phyloP scores from a whole-genome alignment of 2,888 invertebrate genomes.

The Druceiella hillmani region DNA sequence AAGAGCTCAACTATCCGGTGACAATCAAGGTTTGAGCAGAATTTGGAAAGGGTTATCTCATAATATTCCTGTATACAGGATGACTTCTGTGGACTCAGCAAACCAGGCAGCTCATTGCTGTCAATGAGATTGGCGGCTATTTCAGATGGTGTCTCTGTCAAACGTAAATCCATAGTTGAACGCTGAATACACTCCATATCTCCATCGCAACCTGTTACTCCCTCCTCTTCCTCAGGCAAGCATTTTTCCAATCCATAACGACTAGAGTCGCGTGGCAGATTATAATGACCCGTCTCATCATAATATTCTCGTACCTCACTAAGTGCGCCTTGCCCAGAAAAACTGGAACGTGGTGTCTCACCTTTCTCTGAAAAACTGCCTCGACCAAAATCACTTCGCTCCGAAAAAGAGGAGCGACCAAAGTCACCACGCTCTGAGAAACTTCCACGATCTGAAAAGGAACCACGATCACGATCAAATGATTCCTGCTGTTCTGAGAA shows the following conservation, averaged over 20 bases:
- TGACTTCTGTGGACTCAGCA: slow-evolving; percentile 40
- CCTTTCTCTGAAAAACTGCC: slow-evolving; percentile 44
- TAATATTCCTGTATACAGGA: slow-evolving; percentile 48
- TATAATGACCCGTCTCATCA: slow-evolving; percentile 37
- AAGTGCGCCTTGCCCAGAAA: slow-evolving; percentile 42
- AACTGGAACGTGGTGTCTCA: slow-evolving; percentile 43
- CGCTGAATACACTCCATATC: slow-evolving; percentile 42
- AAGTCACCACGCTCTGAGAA: slow-evolving; percentile 46
- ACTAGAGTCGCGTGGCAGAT: slow-evolving; percentile 38
- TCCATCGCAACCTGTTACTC: slow-evolving; percentile 25
- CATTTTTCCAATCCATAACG: slow-evolving; percentile 35
- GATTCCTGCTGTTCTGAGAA: slow-evolving; percentile 47
- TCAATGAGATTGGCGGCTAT: slow-evolving; percentile 24
- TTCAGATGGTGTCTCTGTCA: slow-evolving; percentile 40
- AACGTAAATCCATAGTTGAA: slow-evolving; percentile 42
- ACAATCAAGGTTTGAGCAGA: slow-evolving; percentile 74
- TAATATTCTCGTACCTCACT: slow-evolving; percentile 44
- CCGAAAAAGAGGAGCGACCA: slow-evolving; percentile 46
- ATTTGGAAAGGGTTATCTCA: slow-evolving; percentile 73
- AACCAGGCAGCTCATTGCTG: slow-evolving; percentile 30
- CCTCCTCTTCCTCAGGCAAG: slow-evolving; percentile 31
- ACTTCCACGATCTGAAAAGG: slow-evolving; percentile 45
- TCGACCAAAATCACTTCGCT: slow-evolving; percentile 49
- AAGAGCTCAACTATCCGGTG: slow-evolving; percentile 75
- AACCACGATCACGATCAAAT: slow-evolving; percentile 30